Evolutionary conservation across 2,888 invertebrate species (phyloP), one percentile per base, ranked within the genome.

Genomic region (Argyresthia goedartella): DNA sequence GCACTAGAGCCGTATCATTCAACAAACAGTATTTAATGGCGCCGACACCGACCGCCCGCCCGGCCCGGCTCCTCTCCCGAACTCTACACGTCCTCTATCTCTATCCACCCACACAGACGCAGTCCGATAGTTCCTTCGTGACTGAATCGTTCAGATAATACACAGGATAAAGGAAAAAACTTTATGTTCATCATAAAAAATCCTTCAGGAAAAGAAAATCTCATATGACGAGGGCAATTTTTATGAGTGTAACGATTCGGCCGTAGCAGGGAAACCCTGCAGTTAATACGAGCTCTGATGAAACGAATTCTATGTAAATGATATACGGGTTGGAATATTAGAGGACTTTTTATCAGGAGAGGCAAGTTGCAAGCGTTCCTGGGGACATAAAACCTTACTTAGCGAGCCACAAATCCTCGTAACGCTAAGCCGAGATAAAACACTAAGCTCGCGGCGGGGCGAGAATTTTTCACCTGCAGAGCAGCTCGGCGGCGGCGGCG

Each of bases 401-500:
- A 84, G 82, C 73, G 76, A 80, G 76, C 82, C 80, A 85, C 84
- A 85, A 82, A 86, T 86, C 78, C 82, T 85, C 78, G 82, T 85
- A 85, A 85, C 76, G 78, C 73, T 81, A 81, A 86, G 81, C 81
- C 79, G 79, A 82, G 84, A 86, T 85, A 86, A 85, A 85, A 81
- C 80, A 82, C 76, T 80, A 81, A 81, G 82, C 81, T 76, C 72
- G 74, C 67, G 73, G 76, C 76, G 69, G 66, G 67, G 74, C 66
- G 76, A 69, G 76, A 82, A 82, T 81, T 82, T 84, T 85, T 85
- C 82, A 85, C 84, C 82, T 81, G 81, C 68, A 72, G 65, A 56
- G 51, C 49, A 43, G 46, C 41, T 41, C 51, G n/a, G n/a, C n/a
- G n/a, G n/a, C n/a, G n/a, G n/a, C 51, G 39, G 36, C 45, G 39